phyloP scores from a whole-genome alignment of 2,113 vertebrate genomes.

The Corythaixoides concolor region DNA sequence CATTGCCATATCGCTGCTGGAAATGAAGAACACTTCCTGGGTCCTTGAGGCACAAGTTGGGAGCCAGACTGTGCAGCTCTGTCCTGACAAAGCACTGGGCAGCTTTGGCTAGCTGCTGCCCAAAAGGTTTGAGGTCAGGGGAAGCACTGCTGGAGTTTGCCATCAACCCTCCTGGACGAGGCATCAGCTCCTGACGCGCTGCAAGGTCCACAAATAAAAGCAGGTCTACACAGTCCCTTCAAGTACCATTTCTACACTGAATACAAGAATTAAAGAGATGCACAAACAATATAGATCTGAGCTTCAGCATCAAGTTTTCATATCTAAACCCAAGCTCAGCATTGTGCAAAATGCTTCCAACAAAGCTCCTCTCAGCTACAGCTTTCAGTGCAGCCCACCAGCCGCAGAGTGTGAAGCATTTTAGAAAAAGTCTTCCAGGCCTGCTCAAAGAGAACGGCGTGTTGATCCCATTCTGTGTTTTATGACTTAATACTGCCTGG shows the following conservation, averaged over 20 bases:
- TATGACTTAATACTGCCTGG: background rate
- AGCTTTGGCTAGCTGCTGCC: background rate
- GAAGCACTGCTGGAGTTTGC: background rate
- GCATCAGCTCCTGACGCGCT: background rate
- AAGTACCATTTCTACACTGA: background rate
- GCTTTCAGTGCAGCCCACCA: background rate
- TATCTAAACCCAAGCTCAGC: background rate
- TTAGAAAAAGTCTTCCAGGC: background rate
- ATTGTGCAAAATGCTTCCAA: background rate
- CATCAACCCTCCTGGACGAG: background rate
- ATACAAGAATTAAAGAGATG: background rate
- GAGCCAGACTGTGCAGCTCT: background rate
- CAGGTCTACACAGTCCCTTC: background rate
- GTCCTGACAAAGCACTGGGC: background rate
- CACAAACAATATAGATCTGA: background rate
- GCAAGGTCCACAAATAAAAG: background rate
- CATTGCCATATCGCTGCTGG: background rate
- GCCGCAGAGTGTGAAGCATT: background rate
- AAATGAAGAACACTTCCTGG: background rate
- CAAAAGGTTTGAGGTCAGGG: background rate
- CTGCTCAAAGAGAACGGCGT: background rate
- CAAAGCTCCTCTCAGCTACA: background rate
- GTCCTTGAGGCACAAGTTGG: background rate
- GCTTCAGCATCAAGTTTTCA: background rate
- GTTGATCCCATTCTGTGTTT: background rate